Base-by-base conservation (phyloP, 1,140 invertebrate species). In the Tetraneura akinire region DNA sequence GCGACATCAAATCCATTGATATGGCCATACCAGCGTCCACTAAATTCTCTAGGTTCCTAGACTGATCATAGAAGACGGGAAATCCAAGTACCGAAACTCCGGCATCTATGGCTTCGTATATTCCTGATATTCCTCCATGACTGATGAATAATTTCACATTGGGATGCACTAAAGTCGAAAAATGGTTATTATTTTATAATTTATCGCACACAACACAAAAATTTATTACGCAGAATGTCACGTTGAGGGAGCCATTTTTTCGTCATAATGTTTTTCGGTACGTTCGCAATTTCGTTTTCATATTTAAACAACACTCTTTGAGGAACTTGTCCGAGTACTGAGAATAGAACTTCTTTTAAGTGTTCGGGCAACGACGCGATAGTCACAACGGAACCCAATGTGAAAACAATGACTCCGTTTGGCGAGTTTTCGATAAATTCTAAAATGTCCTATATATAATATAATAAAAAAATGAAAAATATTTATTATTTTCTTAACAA, bases 111-210 rank as follows among this genome's bases (percentile, higher is more conserved):
- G 91, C 89, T 85, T 93, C 92, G 80, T 90, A 89, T 11, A 90
- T 37, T 37, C 32, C 32, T 8, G 32, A 37, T 37, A 37, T 37
- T 37, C 32, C 32, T 37, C 32, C 32, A 82, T 92, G 91, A 1
- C 91, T 91, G 42, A 93, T 89, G 81, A 93, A 91, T 81, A 88
- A 85, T 83, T 88, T 88, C 1, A 91, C 86, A 81, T 92, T 92
- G 3, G 87, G 86, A 86, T 92, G 91, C 45, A 88, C 91, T 89
- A 64, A 66, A 68, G 8, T 37, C 3, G 8, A 37, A 37, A 4
- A 37, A 37, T 37, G 32, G 8, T 37, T 37, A 4, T 37, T 8
- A 4, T 4, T 37, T 8, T 37, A 37, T 37, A 3, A 37, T 37
- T 37, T 37, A 37, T 37, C n/a, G 32, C 3, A 37, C 8, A 37